phyloP scores from a whole-genome alignment of 2,797 vertebrate genomes.

The Sebastes oblongus region DNA sequence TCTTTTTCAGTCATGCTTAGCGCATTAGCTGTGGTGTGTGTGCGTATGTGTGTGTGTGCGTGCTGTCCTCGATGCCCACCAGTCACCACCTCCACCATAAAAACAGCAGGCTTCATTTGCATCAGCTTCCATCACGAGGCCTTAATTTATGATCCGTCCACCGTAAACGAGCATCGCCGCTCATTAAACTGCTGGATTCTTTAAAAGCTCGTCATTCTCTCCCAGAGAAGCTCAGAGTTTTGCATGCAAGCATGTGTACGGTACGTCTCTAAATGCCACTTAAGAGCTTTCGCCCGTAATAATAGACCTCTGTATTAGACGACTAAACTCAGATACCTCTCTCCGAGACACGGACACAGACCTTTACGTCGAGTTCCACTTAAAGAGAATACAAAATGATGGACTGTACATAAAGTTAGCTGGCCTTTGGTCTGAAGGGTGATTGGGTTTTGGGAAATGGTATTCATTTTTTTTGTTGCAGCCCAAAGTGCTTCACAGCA shows the following conservation, averaged over 20 bases:
- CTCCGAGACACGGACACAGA: no score
- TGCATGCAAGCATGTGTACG: background rate
- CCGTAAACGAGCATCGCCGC: background rate
- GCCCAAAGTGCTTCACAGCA: no score
- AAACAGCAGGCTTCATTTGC: constrained; percentile 19
- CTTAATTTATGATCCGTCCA: background rate
- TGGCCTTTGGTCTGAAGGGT: no score
- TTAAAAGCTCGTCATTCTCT: background rate
- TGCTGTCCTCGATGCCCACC: background rate
- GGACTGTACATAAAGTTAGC: no score
- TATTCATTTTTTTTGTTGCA: no score
- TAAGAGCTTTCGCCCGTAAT: no score
- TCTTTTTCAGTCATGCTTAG: no score
- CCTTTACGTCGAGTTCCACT: no score
- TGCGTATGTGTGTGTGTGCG: no score
- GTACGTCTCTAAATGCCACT: background rate
- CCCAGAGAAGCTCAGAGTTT: background rate
- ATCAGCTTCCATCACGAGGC: constrained; percentile 7
- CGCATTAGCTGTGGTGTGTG: no score
- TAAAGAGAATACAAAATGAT: no score
- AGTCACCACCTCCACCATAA: background rate
- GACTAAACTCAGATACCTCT: background rate
- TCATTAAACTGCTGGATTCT: background rate
- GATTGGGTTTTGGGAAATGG: no score
- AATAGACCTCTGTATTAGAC: background rate